These are phyloP conservation scores for Podarcis muralis DNA, from an alignment of 2,113 vertebrate species.

Conservation along the genomic window DNA sequence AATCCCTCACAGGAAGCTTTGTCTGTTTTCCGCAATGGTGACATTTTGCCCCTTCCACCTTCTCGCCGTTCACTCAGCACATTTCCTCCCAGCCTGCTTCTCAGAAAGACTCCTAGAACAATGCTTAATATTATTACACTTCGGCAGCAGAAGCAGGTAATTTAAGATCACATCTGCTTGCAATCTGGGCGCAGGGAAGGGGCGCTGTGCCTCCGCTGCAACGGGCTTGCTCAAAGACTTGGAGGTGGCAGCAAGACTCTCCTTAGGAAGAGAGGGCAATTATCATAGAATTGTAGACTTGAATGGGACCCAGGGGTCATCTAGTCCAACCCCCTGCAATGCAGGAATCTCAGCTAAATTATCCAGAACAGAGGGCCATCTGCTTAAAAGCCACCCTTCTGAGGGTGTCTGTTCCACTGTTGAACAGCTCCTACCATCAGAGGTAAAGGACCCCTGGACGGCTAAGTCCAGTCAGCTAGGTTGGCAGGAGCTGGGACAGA, in stretches of 20 bases:
- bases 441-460: too few relatives aligned
- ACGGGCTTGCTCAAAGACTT: conserved; percentile 31
- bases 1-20: conserved; percentile 7
- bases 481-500: too few relatives aligned
- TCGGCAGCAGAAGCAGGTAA: conserved; percentile 61
- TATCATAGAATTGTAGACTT: too few relatives aligned
- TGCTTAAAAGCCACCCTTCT: too few relatives aligned
- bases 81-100: conserved; percentile 43
- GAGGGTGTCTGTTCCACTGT: too few relatives aligned
- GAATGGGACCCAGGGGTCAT: too few relatives aligned
- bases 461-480: too few relatives aligned
- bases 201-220: conserved; percentile 51
- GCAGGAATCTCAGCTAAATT: too few relatives aligned
- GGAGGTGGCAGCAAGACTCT: neutral
- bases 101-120: neutral
- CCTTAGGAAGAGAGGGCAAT: too few relatives aligned
- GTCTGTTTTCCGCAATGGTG: neutral
- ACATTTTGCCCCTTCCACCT: conserved; percentile 53
- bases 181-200: conserved; percentile 62
- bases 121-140: neutral
- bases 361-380: too few relatives aligned
- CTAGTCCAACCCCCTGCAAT: too few relatives aligned
- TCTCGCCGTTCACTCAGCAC: conserved; percentile 28
- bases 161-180: conserved; percentile 70
- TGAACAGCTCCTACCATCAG: too few relatives aligned